Conservation (phyloP, 2,888 invertebrate species). For the Patella pellucida region DNA sequence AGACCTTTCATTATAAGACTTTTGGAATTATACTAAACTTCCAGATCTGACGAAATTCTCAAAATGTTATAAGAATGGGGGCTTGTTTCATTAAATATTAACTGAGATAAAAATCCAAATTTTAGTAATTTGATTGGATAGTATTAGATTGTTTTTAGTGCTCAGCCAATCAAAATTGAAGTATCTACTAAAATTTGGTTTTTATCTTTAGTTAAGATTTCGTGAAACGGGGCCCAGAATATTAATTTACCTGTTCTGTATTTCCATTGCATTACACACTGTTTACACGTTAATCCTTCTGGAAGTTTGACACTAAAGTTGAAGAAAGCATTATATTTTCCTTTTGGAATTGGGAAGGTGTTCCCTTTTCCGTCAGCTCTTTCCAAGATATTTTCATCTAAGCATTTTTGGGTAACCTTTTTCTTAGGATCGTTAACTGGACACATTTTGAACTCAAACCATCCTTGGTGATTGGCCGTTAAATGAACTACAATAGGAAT, state of each 20-base stretch:
- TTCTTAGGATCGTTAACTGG: constrained; percentile 54
- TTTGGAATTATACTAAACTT: no score
- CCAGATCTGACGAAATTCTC: no score
- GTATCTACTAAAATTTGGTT: no score
- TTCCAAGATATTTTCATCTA: constrained; percentile 61
- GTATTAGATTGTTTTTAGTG: no score
- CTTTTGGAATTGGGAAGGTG: constrained; percentile 34
- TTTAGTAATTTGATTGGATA: no score
- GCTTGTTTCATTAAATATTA: no score
- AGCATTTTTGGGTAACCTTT: constrained; percentile 62
- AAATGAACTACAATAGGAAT: constrained; percentile 67
- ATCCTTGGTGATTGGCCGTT: constrained; percentile 68
- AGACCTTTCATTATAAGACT: no score
- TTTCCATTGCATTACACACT: constrained; percentile 72
- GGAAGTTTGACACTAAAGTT: constrained; percentile 59
- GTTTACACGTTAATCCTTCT: constrained; percentile 59
- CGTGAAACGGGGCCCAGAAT: no score
- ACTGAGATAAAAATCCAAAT: no score
- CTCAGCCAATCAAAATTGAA: no score
- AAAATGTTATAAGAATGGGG: no score
- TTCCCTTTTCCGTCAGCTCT: constrained; percentile 54
- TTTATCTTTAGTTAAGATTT: no score
- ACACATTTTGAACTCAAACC: constrained; percentile 69
- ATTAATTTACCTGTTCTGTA: constrained; percentile 66
- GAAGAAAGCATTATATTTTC: constrained; percentile 45